These are phyloP conservation scores for Campoplex capitator DNA, from an alignment of 2,888 invertebrate species.

Conservation along the genomic window DNA sequence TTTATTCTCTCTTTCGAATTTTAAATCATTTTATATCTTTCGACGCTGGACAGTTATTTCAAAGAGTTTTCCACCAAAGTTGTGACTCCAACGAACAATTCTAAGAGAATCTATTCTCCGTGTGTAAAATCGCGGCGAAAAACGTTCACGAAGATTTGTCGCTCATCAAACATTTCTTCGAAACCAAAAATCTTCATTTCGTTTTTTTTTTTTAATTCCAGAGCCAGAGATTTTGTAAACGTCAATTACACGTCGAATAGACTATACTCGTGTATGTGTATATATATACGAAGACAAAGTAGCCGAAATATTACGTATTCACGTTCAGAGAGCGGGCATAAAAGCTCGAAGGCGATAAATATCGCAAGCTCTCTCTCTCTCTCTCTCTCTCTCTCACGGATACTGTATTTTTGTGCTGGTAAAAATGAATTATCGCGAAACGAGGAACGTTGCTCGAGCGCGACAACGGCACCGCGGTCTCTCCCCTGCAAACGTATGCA, in stretches of 20 bases:
- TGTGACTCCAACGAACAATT: neutral
- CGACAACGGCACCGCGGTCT: neutral
- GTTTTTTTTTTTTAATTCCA: no score
- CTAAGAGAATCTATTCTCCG: neutral
- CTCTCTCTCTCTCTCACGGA: conserved; percentile 25
- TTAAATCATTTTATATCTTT: neutral
- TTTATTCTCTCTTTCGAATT: neutral
- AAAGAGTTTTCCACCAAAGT: neutral
- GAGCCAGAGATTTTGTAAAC: neutral
- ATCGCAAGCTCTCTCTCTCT: conserved; percentile 48
- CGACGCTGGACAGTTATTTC: neutral
- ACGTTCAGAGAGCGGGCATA: conserved; percentile 59
- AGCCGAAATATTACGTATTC: conserved; percentile 62
- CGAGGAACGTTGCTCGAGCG: conserved; percentile 37
- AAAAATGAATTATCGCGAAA: conserved; percentile 66
- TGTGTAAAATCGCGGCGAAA: neutral
- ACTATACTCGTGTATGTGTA: conserved; percentile 14
- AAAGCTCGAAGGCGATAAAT: conserved; percentile 67
- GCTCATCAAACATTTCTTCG: neutral
- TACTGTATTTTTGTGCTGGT: conserved; percentile 59
- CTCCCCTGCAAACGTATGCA: conserved; percentile 17
- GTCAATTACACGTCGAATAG: neutral
- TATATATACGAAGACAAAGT: conserved; percentile 35
- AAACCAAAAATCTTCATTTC: neutral
- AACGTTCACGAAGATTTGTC: neutral